Conservation (phyloP, 2,797 vertebrate genomes). For the Delichon dasypus region DNA sequence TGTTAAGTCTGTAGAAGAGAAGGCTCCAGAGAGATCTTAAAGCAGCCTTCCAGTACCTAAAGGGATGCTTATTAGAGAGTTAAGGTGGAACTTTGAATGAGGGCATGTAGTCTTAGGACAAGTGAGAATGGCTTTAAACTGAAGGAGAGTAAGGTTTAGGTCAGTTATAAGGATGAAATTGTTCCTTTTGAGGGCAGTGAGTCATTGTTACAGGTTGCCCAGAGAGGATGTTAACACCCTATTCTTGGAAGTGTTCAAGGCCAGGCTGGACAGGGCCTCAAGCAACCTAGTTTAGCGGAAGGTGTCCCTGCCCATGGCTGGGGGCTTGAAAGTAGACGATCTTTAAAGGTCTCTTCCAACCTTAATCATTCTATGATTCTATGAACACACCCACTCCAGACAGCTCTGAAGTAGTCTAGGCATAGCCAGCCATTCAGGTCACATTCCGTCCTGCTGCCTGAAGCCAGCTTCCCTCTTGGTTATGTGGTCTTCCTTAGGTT, state of each 20-base stretch:
- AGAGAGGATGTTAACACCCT: background rate
- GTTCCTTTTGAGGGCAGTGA: background rate
- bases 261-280: background rate
- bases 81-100: background rate
- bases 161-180: background rate
- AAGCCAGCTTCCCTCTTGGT: background rate
- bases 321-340: background rate
- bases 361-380: background rate
- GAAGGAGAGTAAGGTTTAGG: background rate
- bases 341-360: background rate
- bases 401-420: background rate
- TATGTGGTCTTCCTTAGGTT: conserved; percentile 13
- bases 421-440: background rate
- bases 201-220: background rate
- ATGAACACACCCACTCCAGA: background rate
- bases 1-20: background rate
- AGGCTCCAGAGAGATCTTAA: background rate
- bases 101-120: background rate
- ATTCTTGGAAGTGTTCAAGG: background rate
- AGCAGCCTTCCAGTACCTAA: background rate
- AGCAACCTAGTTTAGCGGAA: background rate
- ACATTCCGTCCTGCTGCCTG: background rate
- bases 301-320: background rate
- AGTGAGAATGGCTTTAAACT: background rate
- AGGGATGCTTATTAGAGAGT: background rate